Evolutionary conservation across 2,888 invertebrate species (phyloP).

Genomic region (Ceraclea dissimilis): DNA sequence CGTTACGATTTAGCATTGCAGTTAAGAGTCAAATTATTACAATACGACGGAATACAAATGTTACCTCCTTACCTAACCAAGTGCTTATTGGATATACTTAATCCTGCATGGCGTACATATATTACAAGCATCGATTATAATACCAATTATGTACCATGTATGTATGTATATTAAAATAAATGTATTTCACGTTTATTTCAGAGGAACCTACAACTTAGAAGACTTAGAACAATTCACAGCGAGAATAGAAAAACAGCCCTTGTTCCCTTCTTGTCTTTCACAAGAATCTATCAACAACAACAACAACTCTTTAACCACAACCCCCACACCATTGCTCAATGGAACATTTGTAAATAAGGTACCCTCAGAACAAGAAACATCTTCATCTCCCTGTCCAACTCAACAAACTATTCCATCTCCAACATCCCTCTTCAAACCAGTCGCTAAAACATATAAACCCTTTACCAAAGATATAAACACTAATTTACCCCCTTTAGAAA

Average conservation of each 20-base stretch:
- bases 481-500: conserved; percentile 34
- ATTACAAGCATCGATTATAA: too few relatives aligned
- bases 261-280: background rate
- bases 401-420: conserved; percentile 1
- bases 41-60: too few relatives aligned
- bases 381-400: conserved; percentile 23
- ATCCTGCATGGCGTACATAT: too few relatives aligned
- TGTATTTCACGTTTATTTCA: too few relatives aligned
- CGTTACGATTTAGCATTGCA: too few relatives aligned
- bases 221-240: conserved; percentile 9
- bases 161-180: too few relatives aligned
- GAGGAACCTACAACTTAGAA: conserved; percentile 10
- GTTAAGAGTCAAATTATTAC: too few relatives aligned
- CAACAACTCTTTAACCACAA: conserved; percentile 1
- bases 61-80: too few relatives aligned
- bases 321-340: conserved; percentile 19
- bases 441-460: conserved; percentile 33
- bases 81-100: too few relatives aligned
- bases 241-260: conserved; percentile 8
- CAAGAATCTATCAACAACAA: conserved; percentile 1
- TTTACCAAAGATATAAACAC: conserved; percentile 35
- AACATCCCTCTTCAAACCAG: conserved; percentile 7
- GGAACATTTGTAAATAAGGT: conserved; percentile 19
- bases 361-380: conserved; percentile 8
- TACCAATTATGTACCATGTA: too few relatives aligned